phyloP scores from a whole-genome alignment of 2,888 invertebrate genomes.

The Caenorhabditis panamensis region DNA sequence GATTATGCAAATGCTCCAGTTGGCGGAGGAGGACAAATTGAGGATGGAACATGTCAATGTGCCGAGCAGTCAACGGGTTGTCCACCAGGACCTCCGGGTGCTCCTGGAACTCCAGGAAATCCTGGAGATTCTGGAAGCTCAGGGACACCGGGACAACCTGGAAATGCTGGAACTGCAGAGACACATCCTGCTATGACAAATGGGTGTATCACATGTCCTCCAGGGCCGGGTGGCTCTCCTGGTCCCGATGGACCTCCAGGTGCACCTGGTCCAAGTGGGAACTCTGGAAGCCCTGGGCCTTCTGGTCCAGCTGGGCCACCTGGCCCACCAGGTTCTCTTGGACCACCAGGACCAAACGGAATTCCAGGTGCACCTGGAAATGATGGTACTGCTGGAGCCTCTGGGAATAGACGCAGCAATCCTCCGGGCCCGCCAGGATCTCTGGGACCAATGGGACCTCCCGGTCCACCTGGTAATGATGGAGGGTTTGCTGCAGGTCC shows the following conservation, averaged over 20 bases:
- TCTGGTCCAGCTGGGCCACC: constrained; percentile 21
- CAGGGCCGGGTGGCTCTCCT: constrained; percentile 16
- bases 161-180: constrained; percentile 14
- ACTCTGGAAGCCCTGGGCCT: constrained; percentile 17
- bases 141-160: constrained; percentile 35
- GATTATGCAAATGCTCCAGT: constrained; percentile 28
- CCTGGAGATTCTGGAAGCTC: constrained; percentile 44
- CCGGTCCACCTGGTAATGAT: constrained; percentile 32
- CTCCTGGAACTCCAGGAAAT: constrained; percentile 38
- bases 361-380: constrained; percentile 41
- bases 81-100: constrained; percentile 48
- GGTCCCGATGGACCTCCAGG: constrained; percentile 43
- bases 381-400: constrained; percentile 28
- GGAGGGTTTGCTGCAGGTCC: constrained; percentile 7
- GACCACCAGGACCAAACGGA: constrained; percentile 43
- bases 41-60: constrained; percentile 53
- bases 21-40: constrained; percentile 47
- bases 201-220: constrained; percentile 37
- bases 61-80: constrained; percentile 55
- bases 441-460: constrained; percentile 30
- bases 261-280: constrained; percentile 32
- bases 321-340: constrained; percentile 35
- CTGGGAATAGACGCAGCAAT: not conserved
- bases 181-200: constrained; percentile 16
- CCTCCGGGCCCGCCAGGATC: constrained; percentile 27